Base-by-base conservation (phyloP, 1,140 invertebrate genomes). In the Drosophila simulans region DNA sequence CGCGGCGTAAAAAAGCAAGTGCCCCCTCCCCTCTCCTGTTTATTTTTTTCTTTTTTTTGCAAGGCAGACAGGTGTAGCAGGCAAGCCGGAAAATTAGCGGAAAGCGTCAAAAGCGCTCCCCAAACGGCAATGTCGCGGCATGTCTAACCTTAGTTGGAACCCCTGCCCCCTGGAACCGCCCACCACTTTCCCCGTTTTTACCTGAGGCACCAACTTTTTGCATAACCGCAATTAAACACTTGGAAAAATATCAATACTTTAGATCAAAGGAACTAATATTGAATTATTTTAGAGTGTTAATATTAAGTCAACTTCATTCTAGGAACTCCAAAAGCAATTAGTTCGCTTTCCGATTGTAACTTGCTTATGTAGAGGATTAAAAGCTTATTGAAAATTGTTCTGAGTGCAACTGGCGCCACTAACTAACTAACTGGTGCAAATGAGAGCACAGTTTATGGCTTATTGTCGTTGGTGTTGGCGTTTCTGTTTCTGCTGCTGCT, bases 31-130 rank as follows among this genome's bases (percentile, higher is more conserved):
- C 13, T 17, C 49, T 34, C 11, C 22, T 17, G n/a, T 11, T 10
- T n/a, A 31, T 51, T 34, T 45, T 56, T 40, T 20, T 39, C 11
- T 42, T 17, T 37, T 53, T 56, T 12, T 27, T 22, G 60, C 51
- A 42, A 52, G 65, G 83, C 58, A 83, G 79, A 88, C 83, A 89
- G 84, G 84, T 89, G 83, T 88, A 73, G 63, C 83, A 89, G 83
- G 68, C 79, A 83, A 89, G 66, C 80, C 84, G 84, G 84, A 88
- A 88, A 88, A 88, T 88, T 88, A 89, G 84, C 84, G 84, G 84
- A 88, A 89, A 88, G 84, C 84, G 80, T 84, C 85, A 88, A 88
- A 88, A 89, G 84, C 76, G 80, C 73, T 88, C 84, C 84, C 84
- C 80, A 83, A 88, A 90, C 84, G 80, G 80, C 84, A 89, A 70